Evolutionary conservation across 2,113 vertebrate species (phyloP).

Genomic region (Nematolebias whitei): DNA sequence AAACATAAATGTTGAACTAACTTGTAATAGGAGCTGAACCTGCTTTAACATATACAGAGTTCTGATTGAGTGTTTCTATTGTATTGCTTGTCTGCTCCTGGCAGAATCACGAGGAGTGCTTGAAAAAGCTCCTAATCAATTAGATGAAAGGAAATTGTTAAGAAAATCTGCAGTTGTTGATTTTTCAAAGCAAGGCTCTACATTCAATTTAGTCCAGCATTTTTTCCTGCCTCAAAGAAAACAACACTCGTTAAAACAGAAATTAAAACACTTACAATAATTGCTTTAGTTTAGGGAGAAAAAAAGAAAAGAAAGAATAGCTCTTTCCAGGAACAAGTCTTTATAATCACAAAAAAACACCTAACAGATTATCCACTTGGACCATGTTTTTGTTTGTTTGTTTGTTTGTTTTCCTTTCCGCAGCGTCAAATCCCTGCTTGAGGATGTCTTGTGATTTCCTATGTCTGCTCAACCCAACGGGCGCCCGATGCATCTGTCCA

Average conservation of each 20-base stretch:
- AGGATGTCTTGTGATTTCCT: constrained; percentile 92
- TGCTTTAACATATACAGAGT: not conserved
- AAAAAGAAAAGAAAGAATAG: constrained; percentile 8
- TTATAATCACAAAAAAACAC: constrained; percentile 1
- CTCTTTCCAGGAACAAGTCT: constrained; percentile 3
- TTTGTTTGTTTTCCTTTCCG: constrained; percentile 30
- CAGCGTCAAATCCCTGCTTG: constrained; percentile 92
- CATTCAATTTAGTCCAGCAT: constrained; percentile 3
- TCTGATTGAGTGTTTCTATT: constrained; percentile 11
- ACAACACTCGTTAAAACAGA: constrained; percentile 26
- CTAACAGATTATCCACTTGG: constrained; percentile 15
- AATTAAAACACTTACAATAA: constrained; percentile 40
- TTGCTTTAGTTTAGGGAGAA: constrained; percentile 10
- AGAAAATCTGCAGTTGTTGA: constrained; percentile 22
- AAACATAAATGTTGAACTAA: not conserved
- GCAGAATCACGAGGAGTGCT: constrained; percentile 13
- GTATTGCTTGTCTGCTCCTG: not conserved
- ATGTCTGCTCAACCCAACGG: constrained; percentile 93
- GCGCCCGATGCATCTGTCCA: constrained; percentile 91
- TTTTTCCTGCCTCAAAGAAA: constrained; percentile 14
- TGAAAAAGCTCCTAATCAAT: constrained; percentile 34
- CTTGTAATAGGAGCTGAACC: not conserved
- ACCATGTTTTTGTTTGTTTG: not conserved
- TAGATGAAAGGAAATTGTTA: constrained; percentile 17
- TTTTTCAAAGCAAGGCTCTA: constrained; percentile 40